Base-by-base conservation (phyloP, 2,113 vertebrate genomes). In the Merops nubicus region DNA sequence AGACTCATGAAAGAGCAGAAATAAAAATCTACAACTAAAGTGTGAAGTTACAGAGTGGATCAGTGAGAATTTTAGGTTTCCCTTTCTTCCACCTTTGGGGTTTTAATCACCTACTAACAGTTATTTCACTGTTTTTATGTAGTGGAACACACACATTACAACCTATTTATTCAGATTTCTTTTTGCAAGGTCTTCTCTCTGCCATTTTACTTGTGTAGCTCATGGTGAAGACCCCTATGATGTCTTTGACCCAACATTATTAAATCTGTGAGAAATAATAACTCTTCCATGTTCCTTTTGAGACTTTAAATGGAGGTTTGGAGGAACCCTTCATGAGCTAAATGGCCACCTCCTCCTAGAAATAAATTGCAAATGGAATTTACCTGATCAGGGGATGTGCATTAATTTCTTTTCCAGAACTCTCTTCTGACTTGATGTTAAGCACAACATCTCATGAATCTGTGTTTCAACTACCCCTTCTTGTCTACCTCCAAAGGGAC, bases 51-150 rank as follows among this genome's bases (percentile, higher is more conserved):
- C 51, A 51, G 83, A 87, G 75, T 15, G 23, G 70, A 88, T 88
- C 70, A 67, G 67, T 10, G 54, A 93, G 90, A 90, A 91, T 59
- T 84, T 94, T 74, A 87, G 88, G 59, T 83, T 94, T 48, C 78
- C 42, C 80, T 94, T 90, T 77, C 82, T 51, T 83, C 74, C 75
- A 74, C 40, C 95, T 79, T 72, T 36, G 67, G 79, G 34, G 59
- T 91, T 95, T 96, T n/a, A n/a, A 93, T 93, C 38, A 20, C 7
- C 1, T 51, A 6, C 53, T 64, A 42, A 87, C 62, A 42, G 47
- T 70, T 91, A 80, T 43, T 77, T 57, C 56, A 26, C 13, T 34
- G 9, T 22, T 70, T 95, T 95, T 29, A 91, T 59, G 59, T 16
- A 65, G 82, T 59, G 34, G 80, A 95, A 88, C 6, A 7, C 40